A percentile compares a stretch with the other conserved stretches of the same genome.
phyloP scores from a whole-genome alignment of 2,888 invertebrate genomes.

The Andrena chrysosceles region DNA sequence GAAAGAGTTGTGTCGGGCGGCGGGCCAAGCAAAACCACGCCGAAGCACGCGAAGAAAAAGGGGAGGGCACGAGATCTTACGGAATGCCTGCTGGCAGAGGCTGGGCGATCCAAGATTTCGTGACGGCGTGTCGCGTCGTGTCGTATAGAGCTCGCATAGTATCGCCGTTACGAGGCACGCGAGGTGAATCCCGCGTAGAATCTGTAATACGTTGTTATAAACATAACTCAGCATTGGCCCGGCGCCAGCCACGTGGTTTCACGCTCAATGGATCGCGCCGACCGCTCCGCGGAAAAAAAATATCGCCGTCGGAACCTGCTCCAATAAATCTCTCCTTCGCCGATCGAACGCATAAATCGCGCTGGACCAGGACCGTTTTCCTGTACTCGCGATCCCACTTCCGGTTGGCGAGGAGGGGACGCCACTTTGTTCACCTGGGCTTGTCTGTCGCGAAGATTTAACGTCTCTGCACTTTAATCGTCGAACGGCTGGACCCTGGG shows the following conservation, averaged over 20 bases:
- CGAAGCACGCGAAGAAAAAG: slow-evolving; percentile 10
- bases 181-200: slow-evolving; percentile 63
- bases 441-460: background rate
- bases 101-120: slow-evolving; percentile 53
- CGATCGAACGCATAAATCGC: background rate
- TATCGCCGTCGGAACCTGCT: slow-evolving; percentile 1
- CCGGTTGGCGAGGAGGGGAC: background rate
- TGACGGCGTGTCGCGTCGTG: slow-evolving; percentile 40
- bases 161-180: slow-evolving; percentile 68
- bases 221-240: slow-evolving; percentile 77
- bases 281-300: slow-evolving; percentile 46
- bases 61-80: slow-evolving; percentile 27
- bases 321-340: slow-evolving; percentile 35
- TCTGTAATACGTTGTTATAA: slow-evolving; percentile 74
- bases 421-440: background rate
- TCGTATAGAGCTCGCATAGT: slow-evolving; percentile 61
- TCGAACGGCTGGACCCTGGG: background rate
- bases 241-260: slow-evolving; percentile 80
- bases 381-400: background rate
- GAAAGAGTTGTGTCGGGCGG: slow-evolving; percentile 58
- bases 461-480: no score
- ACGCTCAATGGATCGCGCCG: slow-evolving; percentile 70
- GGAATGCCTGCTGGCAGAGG: slow-evolving; percentile 48
- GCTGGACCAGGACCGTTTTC: background rate
- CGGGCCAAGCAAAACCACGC: slow-evolving; percentile 53